Conservation (phyloP, 2,888 invertebrate species). For the Coelinius sp. region DNA sequence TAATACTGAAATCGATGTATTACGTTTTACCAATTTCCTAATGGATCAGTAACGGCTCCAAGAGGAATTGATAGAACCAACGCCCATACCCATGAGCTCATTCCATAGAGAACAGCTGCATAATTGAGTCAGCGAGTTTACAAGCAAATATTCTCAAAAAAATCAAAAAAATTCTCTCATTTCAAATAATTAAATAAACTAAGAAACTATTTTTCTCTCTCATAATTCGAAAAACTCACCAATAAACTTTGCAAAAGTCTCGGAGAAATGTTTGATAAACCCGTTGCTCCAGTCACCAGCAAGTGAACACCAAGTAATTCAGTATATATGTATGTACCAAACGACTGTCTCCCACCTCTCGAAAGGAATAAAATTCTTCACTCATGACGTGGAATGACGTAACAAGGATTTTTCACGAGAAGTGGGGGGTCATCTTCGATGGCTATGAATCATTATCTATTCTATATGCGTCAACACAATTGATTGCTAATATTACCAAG, state of each 20-base stretch:
- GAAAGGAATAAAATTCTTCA: background rate
- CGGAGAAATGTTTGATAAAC: background rate
- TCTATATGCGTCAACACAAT: background rate
- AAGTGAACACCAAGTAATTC: background rate
- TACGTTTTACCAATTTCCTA: too few relatives aligned
- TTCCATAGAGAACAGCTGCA: background rate
- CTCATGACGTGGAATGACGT: background rate
- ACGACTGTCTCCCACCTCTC: background rate
- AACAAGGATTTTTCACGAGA: background rate
- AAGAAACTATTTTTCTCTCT: too few relatives aligned
- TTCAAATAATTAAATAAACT: background rate
- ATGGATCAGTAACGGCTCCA: background rate
- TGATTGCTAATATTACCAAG: too few relatives aligned
- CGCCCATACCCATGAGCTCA: background rate
- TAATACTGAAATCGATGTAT: too few relatives aligned
- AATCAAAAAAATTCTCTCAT: background rate
- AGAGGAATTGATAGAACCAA: constrained; percentile 1
- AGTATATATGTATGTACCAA: too few relatives aligned
- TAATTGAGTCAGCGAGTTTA: too few relatives aligned
- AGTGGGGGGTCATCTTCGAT: background rate
- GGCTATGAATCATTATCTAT: constrained; percentile 2
- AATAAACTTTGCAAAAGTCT: background rate
- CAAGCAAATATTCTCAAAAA: background rate
- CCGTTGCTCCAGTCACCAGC: background rate
- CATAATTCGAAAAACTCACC: background rate